These are phyloP conservation scores for Lucilia sericata DNA, from an alignment of 1,140 invertebrate genomes.

Conservation along the genomic window DNA sequence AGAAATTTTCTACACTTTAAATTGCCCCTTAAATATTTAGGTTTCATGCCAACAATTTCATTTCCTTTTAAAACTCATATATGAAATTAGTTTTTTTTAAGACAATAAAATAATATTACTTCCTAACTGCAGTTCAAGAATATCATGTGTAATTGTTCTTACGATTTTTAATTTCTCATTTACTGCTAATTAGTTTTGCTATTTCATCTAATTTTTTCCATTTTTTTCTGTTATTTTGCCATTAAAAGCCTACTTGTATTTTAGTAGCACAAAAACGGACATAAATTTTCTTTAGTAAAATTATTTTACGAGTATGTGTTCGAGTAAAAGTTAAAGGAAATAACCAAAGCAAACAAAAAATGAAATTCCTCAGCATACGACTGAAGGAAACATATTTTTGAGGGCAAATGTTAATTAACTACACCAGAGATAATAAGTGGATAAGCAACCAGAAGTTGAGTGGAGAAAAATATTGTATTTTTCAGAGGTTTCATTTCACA, in stretches of 20 bases:
- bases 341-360: not conserved
- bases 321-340: not conserved
- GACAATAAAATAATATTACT: constrained; percentile 1
- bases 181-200: constrained; percentile 40
- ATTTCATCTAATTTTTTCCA: not conserved
- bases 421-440: not conserved
- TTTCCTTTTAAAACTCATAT: not conserved
- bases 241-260: constrained; percentile 9
- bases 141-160: not conserved
- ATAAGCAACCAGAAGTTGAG: too few relatives aligned
- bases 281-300: not conserved
- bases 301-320: not conserved
- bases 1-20: too few relatives aligned
- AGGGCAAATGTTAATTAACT: not conserved
- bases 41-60: too few relatives aligned
- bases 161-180: constrained; percentile 18
- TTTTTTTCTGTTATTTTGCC: not conserved
- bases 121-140: not conserved
- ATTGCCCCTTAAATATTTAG: too few relatives aligned
- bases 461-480: not conserved
- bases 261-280: not conserved
- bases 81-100: not conserved
- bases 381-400: not conserved
- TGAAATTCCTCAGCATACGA: not conserved
- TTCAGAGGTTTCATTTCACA: not conserved